Conservation (phyloP, 2,888 invertebrate genomes). For the Hyposoter didymator region DNA sequence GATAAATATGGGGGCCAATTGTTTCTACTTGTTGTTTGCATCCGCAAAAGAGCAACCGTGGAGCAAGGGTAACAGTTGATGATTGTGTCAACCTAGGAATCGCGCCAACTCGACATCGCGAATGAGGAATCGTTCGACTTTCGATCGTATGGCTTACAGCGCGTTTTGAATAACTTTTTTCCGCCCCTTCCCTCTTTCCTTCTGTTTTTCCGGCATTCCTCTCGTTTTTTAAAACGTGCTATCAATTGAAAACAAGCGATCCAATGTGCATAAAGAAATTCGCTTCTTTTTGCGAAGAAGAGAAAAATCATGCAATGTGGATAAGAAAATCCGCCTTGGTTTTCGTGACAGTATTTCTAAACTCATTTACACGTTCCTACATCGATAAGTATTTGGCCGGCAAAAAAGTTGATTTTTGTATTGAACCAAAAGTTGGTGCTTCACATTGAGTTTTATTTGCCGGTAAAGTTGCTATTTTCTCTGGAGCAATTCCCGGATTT, state of each 20-base stretch:
- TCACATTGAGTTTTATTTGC: conserved; percentile 30
- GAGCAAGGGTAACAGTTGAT: conserved; percentile 84
- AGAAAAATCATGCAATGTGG: not conserved
- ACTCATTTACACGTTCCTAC: conserved; percentile 53
- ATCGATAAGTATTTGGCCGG: conserved; percentile 45
- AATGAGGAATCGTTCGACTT: conserved; percentile 72
- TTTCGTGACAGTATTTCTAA: conserved; percentile 47
- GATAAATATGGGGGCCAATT: conserved; percentile 90
- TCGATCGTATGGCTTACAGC: conserved; percentile 77
- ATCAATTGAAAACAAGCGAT: conserved; percentile 16
- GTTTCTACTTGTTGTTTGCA: conserved; percentile 92
- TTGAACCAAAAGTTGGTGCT: conserved; percentile 33
- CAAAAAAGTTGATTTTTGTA: conserved; percentile 2
- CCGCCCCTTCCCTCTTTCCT: not conserved
- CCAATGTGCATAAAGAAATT: not conserved
- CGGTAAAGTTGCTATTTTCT: conserved; percentile 29
- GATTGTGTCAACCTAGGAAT: conserved; percentile 74
- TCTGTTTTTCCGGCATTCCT: conserved; percentile 8
- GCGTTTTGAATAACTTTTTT: conserved; percentile 71
- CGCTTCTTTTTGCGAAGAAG: not conserved
- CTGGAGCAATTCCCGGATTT: not conserved
- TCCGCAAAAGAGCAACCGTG: conserved; percentile 91
- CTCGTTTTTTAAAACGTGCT: conserved; percentile 22
- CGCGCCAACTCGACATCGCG: conserved; percentile 43
- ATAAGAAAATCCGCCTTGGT: conserved; percentile 24